Percentiles rank a stretch among this genome's conserved stretches.
Evolutionary conservation across 2,797 vertebrate genomes (phyloP).

Genomic region (Cyclopterus lumpus): DNA sequence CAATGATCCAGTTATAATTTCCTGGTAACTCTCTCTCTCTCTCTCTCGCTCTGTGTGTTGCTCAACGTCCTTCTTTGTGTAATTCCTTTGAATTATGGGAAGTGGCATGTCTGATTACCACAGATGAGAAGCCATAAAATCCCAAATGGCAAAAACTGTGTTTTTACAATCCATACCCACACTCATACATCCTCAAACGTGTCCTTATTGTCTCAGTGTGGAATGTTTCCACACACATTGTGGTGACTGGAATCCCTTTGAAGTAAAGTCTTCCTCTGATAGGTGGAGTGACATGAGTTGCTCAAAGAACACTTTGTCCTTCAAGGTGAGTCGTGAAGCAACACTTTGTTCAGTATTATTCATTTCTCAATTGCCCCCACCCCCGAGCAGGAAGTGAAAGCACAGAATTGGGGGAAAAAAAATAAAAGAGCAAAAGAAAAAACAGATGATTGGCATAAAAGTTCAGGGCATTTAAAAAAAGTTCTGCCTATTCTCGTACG

Average conservation of each 20-base stretch:
- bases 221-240: neutral
- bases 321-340: neutral
- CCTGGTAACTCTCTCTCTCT: conserved; percentile 46
- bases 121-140: conserved; percentile 30
- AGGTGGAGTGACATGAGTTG: neutral
- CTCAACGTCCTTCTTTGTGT: conserved; percentile 35
- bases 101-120: conserved; percentile 30
- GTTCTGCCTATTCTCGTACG: neutral
- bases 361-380: neutral
- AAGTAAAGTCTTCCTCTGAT: neutral
- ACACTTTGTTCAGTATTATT: neutral
- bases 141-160: conserved; percentile 1
- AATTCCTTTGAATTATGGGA: conserved; percentile 43
- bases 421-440: neutral
- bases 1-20: conserved; percentile 49
- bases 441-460: neutral
- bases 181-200: neutral
- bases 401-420: too few species aligned
- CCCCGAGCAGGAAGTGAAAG: neutral
- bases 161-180: conserved; percentile 7
- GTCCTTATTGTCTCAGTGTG: neutral
- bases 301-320: conserved; percentile 19
- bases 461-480: neutral
- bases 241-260: neutral
- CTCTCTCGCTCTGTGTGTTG: conserved; percentile 1